phyloP scores from a whole-genome alignment of 2,113 vertebrate species.

The Phrynosoma platyrhinos region DNA sequence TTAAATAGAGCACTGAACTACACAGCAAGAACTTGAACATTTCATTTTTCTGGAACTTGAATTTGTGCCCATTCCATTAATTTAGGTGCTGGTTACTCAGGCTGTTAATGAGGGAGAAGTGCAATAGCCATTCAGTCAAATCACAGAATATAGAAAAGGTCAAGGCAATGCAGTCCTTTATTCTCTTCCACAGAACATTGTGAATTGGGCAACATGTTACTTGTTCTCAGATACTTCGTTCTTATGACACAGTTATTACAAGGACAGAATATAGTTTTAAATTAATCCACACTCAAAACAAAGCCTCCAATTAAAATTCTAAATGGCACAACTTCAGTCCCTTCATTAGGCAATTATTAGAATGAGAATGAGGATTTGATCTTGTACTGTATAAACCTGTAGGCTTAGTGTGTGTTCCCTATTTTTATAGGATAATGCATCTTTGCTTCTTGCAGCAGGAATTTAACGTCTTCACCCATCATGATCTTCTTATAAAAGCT shows the following conservation, averaged over 20 bases:
- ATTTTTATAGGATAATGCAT: conserved; percentile 23
- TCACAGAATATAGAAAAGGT: conserved; percentile 69
- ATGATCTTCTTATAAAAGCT: background rate
- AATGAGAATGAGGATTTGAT: conserved; percentile 47
- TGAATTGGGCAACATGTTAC: conserved; percentile 42
- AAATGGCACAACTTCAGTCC: conserved; percentile 52
- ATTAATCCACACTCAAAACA: conserved; percentile 60
- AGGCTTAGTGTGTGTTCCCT: conserved; percentile 33
- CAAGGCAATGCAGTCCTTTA: conserved; percentile 56
- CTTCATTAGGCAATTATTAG: conserved; percentile 54
- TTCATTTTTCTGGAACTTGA: conserved; percentile 61
- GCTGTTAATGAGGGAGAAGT: conserved; percentile 54
- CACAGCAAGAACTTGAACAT: conserved; percentile 12
- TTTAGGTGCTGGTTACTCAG: conserved; percentile 53
- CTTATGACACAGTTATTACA: conserved; percentile 59
- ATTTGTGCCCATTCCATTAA: conserved; percentile 55
- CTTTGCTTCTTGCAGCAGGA: background rate
- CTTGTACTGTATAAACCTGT: conserved; percentile 32
- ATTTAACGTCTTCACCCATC: background rate
- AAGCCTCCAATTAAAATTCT: conserved; percentile 65
- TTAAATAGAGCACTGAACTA: conserved; percentile 45
- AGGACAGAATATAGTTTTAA: conserved; percentile 63
- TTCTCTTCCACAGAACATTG: conserved; percentile 59
- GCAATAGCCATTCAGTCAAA: conserved; percentile 58
- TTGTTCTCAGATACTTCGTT: conserved; percentile 42